A percentile compares a stretch with the other conserved stretches of the same genome.
Evolutionary conservation across 2,797 vertebrate species (phyloP).

Genomic region (Odontamblyopus lacepedii): DNA sequence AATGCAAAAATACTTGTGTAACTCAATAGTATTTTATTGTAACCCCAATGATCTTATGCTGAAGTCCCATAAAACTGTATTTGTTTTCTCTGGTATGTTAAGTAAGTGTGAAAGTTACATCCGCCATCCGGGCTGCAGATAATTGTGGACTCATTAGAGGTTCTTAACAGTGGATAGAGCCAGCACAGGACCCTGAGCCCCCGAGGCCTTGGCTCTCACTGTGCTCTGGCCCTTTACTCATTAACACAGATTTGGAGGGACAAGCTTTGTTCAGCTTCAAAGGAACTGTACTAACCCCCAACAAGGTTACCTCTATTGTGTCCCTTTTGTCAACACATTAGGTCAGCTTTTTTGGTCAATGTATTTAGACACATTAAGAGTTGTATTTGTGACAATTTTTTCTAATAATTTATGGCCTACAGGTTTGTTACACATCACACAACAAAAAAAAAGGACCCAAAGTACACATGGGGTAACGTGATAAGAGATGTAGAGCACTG

Average conservation of each 20-base stretch:
- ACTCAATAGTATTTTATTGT: not conserved
- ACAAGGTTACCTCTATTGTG: slow-evolving; percentile 71
- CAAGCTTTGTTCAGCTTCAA: slow-evolving; percentile 73
- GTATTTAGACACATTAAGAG: not conserved
- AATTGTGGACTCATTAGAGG: slow-evolving; percentile 2
- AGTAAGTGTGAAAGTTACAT: slow-evolving; percentile 6
- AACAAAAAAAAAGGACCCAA: not conserved
- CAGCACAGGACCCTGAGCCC: slow-evolving; percentile 13
- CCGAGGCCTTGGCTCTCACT: slow-evolving; percentile 18
- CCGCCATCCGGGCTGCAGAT: slow-evolving; percentile 75
- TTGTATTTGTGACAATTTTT: not conserved
- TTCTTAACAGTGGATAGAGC: slow-evolving; percentile 14
- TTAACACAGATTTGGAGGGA: slow-evolving; percentile 69
- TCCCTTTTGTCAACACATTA: slow-evolving; percentile 53
- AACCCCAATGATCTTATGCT: not conserved
- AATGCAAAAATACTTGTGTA: not conserved
- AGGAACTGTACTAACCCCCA: slow-evolving; percentile 52
- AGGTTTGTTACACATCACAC: not conserved
- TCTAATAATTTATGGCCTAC: not conserved
- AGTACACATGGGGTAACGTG: not conserved
- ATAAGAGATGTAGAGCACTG: not conserved
- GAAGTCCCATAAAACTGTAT: not conserved
- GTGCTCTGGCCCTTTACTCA: slow-evolving; percentile 53
- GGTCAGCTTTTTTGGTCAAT: not conserved
- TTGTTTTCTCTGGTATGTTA: not conserved